phyloP scores from a whole-genome alignment of 1,140 invertebrate species.

The Ips nitidus region DNA sequence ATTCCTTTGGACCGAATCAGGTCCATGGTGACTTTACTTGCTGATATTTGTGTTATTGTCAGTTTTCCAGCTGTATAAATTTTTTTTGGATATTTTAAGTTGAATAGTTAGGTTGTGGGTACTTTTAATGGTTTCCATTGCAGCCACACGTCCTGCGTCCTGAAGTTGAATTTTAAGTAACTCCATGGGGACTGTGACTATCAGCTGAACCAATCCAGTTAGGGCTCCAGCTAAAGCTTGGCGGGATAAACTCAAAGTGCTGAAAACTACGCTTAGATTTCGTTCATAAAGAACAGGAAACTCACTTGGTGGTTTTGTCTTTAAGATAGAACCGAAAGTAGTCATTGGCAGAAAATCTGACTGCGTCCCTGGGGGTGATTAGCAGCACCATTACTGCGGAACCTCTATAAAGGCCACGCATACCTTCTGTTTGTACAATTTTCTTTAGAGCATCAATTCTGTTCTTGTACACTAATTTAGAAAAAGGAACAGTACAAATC shows the following conservation, averaged over 20 bases:
- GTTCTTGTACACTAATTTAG: slow-evolving; percentile 18
- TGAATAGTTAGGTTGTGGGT: neutral
- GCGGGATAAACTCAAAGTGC: slow-evolving; percentile 69
- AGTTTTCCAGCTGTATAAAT: slow-evolving; percentile 54
- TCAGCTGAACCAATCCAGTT: slow-evolving; percentile 97
- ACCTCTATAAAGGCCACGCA: slow-evolving; percentile 97
- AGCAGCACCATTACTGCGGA: slow-evolving; percentile 97
- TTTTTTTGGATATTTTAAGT: no score
- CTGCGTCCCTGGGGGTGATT: slow-evolving; percentile 98
- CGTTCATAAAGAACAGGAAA: slow-evolving; percentile 1
- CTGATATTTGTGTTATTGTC: slow-evolving; percentile 69
- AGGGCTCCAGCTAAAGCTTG: slow-evolving; percentile 94
- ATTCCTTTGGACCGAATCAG: slow-evolving; percentile 85
- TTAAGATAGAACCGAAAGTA: slow-evolving; percentile 86
- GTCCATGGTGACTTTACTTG: slow-evolving; percentile 76
- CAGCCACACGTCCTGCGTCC: slow-evolving; percentile 87
- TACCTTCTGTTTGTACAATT: slow-evolving; percentile 89
- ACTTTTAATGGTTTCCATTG: slow-evolving; percentile 56
- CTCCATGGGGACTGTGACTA: slow-evolving; percentile 99
- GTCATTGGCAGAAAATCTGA: slow-evolving; percentile 98
- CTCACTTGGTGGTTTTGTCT: slow-evolving; percentile 57
- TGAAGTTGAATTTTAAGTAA: slow-evolving; percentile 98
- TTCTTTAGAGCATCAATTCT: slow-evolving; percentile 95
- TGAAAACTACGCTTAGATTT: slow-evolving; percentile 36
- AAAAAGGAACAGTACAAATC: neutral